Conservation (phyloP, 2,113 vertebrate species). For the Megaceryle maxima region DNA sequence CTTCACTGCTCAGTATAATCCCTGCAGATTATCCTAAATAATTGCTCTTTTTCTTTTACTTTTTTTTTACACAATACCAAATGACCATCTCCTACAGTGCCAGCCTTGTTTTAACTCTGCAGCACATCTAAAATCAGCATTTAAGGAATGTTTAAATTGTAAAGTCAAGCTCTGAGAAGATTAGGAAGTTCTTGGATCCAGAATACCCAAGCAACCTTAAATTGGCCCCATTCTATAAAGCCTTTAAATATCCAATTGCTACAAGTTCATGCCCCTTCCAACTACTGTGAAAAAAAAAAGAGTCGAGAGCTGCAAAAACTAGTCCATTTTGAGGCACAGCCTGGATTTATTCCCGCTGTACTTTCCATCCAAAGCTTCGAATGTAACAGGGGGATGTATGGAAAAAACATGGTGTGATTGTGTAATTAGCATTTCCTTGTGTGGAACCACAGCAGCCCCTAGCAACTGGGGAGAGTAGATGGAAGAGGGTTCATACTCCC, state of each 20-base stretch:
- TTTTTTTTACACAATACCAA: not conserved
- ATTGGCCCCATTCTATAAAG: constrained; percentile 16
- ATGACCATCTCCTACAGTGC: not conserved
- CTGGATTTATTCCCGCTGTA: not conserved
- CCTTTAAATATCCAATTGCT: constrained; percentile 33
- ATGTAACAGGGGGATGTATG: not conserved
- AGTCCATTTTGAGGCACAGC: not conserved
- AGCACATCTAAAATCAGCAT: not conserved
- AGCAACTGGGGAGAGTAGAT: not conserved
- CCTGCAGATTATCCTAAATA: not conserved
- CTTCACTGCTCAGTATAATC: not conserved
- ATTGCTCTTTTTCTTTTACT: not conserved
- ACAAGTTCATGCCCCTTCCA: constrained; percentile 61
- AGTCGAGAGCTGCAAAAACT: constrained; percentile 17
- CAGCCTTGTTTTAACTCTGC: not conserved
- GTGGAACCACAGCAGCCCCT: not conserved
- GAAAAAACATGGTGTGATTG: not conserved
- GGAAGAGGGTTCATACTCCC: not conserved
- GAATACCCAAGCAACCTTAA: constrained; percentile 17
- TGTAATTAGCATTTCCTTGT: constrained; percentile 4
- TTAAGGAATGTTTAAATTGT: not conserved
- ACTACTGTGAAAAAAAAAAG: constrained; percentile 29
- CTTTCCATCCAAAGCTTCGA: constrained; percentile 31
- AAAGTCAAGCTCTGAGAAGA: constrained; percentile 23
- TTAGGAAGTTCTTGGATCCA: constrained; percentile 33